phyloP scores from a whole-genome alignment of 2,113 vertebrate species.

The Delphinus delphis region DNA sequence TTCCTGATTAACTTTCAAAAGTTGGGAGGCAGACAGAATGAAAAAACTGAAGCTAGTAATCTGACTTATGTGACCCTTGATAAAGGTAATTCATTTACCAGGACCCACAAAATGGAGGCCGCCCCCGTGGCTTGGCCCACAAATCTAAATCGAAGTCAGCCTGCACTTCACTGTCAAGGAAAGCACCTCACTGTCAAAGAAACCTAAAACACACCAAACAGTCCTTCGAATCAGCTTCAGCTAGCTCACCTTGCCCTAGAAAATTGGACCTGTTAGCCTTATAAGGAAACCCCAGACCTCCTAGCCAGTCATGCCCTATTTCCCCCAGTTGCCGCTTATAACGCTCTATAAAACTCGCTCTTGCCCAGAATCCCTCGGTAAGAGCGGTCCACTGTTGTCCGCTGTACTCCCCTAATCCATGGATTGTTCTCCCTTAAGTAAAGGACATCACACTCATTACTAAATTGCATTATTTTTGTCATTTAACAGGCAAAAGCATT shows the following conservation, averaged over 20 bases:
- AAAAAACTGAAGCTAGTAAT: background rate
- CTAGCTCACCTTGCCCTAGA: background rate
- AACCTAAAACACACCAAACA: background rate
- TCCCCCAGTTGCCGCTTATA: background rate
- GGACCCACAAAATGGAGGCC: background rate
- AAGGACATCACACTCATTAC: background rate
- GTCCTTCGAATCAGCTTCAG: background rate
- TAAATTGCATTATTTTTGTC: background rate
- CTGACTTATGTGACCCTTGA: background rate
- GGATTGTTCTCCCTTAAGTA: background rate
- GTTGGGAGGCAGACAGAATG: background rate
- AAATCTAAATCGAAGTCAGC: background rate
- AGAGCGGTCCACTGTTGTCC: background rate
- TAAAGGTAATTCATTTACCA: background rate
- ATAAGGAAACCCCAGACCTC: background rate
- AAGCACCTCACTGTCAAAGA: background rate
- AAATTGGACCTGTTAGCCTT: background rate
- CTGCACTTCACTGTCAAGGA: background rate
- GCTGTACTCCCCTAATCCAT: background rate
- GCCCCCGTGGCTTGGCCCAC: background rate
- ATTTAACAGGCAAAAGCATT: background rate
- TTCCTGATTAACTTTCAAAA: slow-evolving; percentile 45
- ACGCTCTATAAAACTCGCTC: background rate
- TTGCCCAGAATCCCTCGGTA: background rate
- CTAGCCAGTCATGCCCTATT: background rate